phyloP scores from a whole-genome alignment of 2,113 vertebrate species.

The Stomatorhinus ivindoensis region DNA sequence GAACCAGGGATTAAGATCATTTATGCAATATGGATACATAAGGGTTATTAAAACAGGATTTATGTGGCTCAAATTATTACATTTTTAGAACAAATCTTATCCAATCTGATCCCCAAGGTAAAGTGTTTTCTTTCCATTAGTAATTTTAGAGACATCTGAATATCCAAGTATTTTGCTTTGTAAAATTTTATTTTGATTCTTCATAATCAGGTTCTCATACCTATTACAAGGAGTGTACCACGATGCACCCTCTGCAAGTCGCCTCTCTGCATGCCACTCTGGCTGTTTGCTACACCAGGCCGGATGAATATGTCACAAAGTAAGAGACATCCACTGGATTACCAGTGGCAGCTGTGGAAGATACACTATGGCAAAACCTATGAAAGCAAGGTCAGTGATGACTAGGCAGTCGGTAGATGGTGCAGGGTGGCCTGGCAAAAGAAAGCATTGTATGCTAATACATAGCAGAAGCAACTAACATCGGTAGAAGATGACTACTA shows the following conservation, averaged over 20 bases:
- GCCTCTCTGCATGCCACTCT: slow-evolving; percentile 20
- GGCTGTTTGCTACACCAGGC: not conserved
- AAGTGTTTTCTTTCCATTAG: not conserved
- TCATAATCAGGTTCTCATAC: not conserved
- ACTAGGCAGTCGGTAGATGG: not conserved
- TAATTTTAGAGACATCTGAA: not conserved
- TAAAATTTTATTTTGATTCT: not conserved
- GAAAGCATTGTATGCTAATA: not conserved
- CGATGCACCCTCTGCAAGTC: slow-evolving; percentile 8
- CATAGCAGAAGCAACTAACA: no score
- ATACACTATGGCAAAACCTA: slow-evolving; percentile 40
- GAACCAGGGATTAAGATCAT: not conserved
- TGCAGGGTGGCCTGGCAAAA: not conserved
- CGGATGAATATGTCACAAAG: no score
- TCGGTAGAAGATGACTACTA: no score
- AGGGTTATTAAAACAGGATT: not conserved
- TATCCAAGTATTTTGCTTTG: not conserved
- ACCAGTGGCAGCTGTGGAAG: slow-evolving; percentile 49
- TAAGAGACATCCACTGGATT: no score
- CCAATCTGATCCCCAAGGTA: not conserved
- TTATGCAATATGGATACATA: not conserved
- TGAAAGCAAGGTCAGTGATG: slow-evolving; percentile 36
- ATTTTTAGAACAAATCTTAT: not conserved
- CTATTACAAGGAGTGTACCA: not conserved
- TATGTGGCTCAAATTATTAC: not conserved